Base-by-base conservation (phyloP, 1,140 invertebrate genomes). In the fruit fly (Drosophila melanogaster) region DNA sequence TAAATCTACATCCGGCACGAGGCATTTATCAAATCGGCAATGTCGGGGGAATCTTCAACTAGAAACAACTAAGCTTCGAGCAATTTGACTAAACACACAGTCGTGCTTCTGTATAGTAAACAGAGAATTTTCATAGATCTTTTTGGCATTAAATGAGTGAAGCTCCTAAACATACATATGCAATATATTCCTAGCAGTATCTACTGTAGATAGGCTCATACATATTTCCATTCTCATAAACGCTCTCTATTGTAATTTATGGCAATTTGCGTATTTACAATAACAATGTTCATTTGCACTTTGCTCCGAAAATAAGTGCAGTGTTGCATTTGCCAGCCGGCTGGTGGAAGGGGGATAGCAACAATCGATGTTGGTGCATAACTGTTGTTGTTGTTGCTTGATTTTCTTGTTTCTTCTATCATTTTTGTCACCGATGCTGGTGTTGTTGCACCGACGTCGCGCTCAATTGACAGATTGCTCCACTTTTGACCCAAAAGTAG, bases 231-330 rank as follows among this genome's bases (percentile, higher is more conserved):
- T 47, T n/a, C 47, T 26, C 44, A 47, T 47, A 24, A 47, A n/a
- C 14, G 46, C 22, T 47, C 19, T 41, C 6, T 50, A 47, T 59
- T 69, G 35, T 61, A 73, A 73, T 73, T 53, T 73, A 73, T 73
- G 43, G 37, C 69, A 74, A 74, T 73, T 74, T 74, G 49, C 67
- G 72, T 49, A 64, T 73, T 73, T 73, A 49, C 69, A 73, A 73
- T 50, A 74, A 74, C 38, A 74, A 56, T 53, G 53, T 50, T 50
- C 37, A 64, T 64, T 74, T 75, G 70, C 72, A 75, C 58, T 62
- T 74, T 64, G 50, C 58, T 62, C 43, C 58, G 30, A 74, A 74
- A 74, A 74, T 74, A 74, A 58, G 30, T 44, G 61, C 71, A 64
- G 38, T 56, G 50, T 19, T 73, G 57, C 57, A 53, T 65, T 65